Conservation (phyloP, 2,797 vertebrate species). For the Ctenochaetus hawaiiensis region DNA sequence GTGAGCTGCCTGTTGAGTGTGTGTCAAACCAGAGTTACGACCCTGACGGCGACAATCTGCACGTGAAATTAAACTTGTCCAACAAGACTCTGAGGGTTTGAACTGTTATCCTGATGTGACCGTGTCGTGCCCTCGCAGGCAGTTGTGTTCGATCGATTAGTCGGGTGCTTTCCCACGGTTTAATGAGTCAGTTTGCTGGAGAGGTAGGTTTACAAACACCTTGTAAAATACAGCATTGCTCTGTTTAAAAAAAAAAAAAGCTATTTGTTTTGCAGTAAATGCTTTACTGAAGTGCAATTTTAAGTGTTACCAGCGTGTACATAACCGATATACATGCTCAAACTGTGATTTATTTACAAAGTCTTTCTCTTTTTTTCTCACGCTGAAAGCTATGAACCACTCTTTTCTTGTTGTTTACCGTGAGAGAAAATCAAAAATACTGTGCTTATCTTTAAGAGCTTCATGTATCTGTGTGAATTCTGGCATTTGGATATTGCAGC, state of each 20-base stretch:
- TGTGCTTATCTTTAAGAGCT: neutral
- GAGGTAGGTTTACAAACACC: constrained; percentile 50
- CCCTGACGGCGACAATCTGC: neutral
- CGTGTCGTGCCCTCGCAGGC: neutral
- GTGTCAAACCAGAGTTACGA: neutral
- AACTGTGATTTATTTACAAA: constrained; percentile 6
- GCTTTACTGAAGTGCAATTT: constrained; percentile 49
- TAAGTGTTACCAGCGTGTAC: constrained; percentile 28
- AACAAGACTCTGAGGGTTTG: constrained; percentile 4
- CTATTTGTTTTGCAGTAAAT: constrained; percentile 15
- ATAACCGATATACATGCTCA: neutral
- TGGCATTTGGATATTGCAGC: neutral
- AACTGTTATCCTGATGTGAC: constrained; percentile 5
- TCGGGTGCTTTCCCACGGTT: neutral
- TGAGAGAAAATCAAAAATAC: neutral
- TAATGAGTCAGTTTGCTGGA: constrained; percentile 10
- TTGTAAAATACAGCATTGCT: constrained; percentile 28
- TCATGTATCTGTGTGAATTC: neutral
- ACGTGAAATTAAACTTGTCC: neutral
- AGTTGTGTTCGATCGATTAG: constrained; percentile 36
- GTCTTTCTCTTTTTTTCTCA: neutral
- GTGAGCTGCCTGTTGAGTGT: constrained; percentile 82
- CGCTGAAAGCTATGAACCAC: neutral
- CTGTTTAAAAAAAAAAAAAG: neutral
- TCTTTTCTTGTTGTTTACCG: neutral